Evolutionary conservation across 2,888 invertebrate genomes (phyloP).

Genomic region (Cabera pusaria): DNA sequence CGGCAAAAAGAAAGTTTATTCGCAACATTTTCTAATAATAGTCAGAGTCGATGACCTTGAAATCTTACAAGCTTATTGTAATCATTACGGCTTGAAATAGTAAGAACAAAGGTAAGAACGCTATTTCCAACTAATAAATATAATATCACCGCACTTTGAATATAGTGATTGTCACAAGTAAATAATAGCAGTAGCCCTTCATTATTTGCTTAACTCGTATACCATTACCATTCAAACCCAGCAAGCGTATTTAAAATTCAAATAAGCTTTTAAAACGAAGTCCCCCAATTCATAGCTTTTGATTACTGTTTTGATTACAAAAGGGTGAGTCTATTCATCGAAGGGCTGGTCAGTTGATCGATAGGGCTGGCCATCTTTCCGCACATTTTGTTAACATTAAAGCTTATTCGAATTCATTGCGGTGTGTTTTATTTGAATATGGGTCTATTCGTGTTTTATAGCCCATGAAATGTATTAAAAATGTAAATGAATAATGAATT

Average conservation of each 20-base stretch:
- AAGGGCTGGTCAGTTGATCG: constrained; percentile 66
- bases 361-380: constrained; percentile 43
- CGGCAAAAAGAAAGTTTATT: no score
- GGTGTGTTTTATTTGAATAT: constrained; percentile 17
- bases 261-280: constrained; percentile 66
- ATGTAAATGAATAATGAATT: constrained; percentile 1
- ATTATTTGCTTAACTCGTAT: no score
- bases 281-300: constrained; percentile 66
- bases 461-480: constrained; percentile 8
- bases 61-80: no score
- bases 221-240: constrained; percentile 18
- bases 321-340: constrained; percentile 52
- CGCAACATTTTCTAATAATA: no score
- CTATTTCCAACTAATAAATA: no score
- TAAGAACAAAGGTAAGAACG: no score
- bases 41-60: no score
- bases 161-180: no score
- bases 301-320: constrained; percentile 78
- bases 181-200: no score
- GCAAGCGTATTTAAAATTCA: constrained; percentile 61
- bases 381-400: constrained; percentile 18
- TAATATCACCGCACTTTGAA: no score
- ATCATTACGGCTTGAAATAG: no score
- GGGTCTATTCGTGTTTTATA: constrained; percentile 10
- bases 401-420: constrained; percentile 19